Conservation (phyloP, 1,140 invertebrate genomes). For the Sinonovacula constricta region DNA sequence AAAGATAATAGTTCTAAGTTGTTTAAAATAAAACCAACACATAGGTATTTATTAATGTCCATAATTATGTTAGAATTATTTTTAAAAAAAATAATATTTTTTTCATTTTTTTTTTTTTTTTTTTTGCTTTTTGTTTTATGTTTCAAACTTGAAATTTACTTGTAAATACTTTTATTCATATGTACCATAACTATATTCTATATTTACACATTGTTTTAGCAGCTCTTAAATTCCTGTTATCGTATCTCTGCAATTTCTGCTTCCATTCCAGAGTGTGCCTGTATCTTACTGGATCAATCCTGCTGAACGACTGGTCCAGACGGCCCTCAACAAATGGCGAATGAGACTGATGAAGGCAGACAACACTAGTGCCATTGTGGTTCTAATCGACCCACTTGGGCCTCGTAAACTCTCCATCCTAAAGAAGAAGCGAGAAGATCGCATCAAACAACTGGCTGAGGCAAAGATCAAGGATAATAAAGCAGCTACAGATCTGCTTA, state of each 20-base stretch:
- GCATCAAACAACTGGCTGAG: constrained; percentile 36
- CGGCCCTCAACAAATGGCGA: constrained; percentile 85
- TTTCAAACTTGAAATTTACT: no score
- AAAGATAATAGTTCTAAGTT: no score
- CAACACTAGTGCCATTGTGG: constrained; percentile 95
- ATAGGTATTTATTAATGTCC: no score
- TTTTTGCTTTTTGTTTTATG: no score
- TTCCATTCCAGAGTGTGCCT: constrained; percentile 64
- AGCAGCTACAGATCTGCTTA: constrained; percentile 9
- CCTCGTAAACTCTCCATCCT: constrained; percentile 71
- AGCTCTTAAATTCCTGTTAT: no score
- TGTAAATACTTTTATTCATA: no score
- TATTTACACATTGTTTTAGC: no score
- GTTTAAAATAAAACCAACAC: no score
- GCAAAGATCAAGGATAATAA: constrained; percentile 5
- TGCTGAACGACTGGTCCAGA: constrained; percentile 92
- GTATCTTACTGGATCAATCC: constrained; percentile 84
- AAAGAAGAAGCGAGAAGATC: constrained; percentile 66
- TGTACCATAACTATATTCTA: no score
- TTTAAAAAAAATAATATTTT: no score
- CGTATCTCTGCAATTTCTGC: background rate
- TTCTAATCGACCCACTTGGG: constrained; percentile 94
- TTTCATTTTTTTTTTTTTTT: no score
- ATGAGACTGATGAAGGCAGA: constrained; percentile 92
- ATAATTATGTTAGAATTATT: no score